Evolutionary conservation across 1,140 invertebrate genomes (phyloP), one percentile per base, ranked within the genome.

Genomic region (Diorhabda sublineata): DNA sequence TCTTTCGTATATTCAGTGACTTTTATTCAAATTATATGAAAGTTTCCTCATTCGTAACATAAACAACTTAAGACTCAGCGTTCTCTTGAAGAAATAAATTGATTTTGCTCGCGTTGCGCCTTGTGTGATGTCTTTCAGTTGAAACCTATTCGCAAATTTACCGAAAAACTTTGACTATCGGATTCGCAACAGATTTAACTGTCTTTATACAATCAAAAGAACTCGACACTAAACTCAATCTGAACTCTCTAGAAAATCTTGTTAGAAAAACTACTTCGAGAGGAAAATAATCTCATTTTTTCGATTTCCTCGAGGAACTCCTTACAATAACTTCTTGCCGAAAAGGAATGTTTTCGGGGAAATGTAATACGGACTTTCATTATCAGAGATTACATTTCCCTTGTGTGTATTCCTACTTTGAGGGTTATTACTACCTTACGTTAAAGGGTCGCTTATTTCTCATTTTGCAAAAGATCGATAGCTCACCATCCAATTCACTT

Each of bases 221-320:
- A 52, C 47, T 52, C 47, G 47, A n/a, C 47, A 52, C 47, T 52
- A 52, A 52, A 52, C 47, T 52, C 47, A 52, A 52, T 52, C 47
- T 52, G n/a, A 52, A 52, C 47, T 52, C 47, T 52, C 47, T 8
- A 52, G 47, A 52, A 52, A 52, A 52, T 52, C 47, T 52, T 52
- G 47, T 52, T 52, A 52, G 47, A 52, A 52, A 52, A 52, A 52
- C 47, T 52, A 52, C 47, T 52, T 52, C 47, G 47, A 52, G 47
- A 52, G 47, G 47, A 52, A 52, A 52, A 52, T 52, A 52, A 52
- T 52, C 47, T 52, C 47, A 52, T 52, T 52, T 52, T 52, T 52
- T 52, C 47, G 47, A 52, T 52, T 52, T 52, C 47, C 47, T 52
- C 47, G 2, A 52, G 47, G 47, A 52, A 52, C 47, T 52, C n/a